Evolutionary conservation across 2,797 vertebrate species (phyloP), one percentile per base, ranked within the genome.

Genomic region (Salarias fasciatus): DNA sequence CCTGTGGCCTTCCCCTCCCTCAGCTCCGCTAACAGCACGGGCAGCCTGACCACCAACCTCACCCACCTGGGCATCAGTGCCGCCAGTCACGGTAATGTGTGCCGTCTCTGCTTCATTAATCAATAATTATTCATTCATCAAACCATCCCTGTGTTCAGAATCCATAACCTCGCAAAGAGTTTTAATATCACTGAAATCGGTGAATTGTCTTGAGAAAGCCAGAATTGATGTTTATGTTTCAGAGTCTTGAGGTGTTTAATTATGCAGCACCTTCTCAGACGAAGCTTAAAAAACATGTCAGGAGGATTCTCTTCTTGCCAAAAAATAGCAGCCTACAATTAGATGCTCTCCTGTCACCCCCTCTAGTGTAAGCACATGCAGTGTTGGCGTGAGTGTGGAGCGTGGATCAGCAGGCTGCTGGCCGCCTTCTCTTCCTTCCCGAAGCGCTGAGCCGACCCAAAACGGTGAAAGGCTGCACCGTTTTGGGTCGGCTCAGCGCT

Each of bases 21-120:
- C 59, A 95, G 93, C 83, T 87, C 93, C 51, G 94, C 96, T 86
- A 94, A 91, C 83, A 98, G 96, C 83, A 95, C 97, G 0, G 94
- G 95, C 12, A 98, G 95, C 77, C 94, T 98, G 3, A 93, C 95
- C 47, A 93, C 96, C 85, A 98, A 96, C 90, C 94, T 99, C 86
- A 96, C 95, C 29, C 97, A 98, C 87, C 86, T 98, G 83, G 97
- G 96, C 83, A 94, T 99, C 83, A 93, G 94, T 14, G 88, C 93
- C 5, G 91, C 93, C 74, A 93, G 85, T 80, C 96, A 95, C 55
- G 95, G 96, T 97, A 91, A 76, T 30, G 3, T 14, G 11, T 5
- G 4, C n/a, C 8, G 33, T 33, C 9, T 35, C 33, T 35, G 6
- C 33, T 35, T 35, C 33, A 6, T 33, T 35, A 6, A 35, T 6